Conservation (phyloP, 2,113 vertebrate species). For the Cynocephalus volans region DNA sequence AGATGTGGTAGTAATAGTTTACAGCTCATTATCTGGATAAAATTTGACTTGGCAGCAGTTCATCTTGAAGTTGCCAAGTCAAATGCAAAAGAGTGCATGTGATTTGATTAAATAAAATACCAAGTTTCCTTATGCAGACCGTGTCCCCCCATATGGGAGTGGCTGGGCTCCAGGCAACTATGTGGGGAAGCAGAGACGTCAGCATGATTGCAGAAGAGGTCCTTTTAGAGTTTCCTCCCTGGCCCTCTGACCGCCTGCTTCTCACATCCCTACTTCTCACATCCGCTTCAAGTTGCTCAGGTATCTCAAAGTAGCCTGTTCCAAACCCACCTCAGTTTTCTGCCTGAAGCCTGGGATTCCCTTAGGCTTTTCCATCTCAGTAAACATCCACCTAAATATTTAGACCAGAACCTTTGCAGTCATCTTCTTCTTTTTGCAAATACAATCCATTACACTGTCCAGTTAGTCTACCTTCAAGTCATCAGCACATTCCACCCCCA, state of each 20-base stretch:
- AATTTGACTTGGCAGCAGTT: slow-evolving; percentile 59
- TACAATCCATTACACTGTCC: not conserved
- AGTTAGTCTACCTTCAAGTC: not conserved
- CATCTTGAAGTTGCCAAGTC: slow-evolving; percentile 61
- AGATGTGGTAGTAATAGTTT: slow-evolving; percentile 59
- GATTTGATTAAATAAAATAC: slow-evolving; percentile 63
- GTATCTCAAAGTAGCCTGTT: not conserved
- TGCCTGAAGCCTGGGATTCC: not conserved
- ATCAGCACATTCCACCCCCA: not conserved
- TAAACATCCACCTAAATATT: not conserved
- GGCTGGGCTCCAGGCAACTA: not conserved
- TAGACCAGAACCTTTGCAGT: not conserved
- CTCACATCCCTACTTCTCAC: not conserved
- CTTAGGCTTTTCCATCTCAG: not conserved
- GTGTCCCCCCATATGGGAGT: not conserved
- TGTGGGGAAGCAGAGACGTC: not conserved
- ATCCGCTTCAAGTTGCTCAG: not conserved
- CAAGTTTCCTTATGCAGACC: slow-evolving; percentile 20
- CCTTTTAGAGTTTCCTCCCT: not conserved
- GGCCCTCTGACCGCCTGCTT: not conserved
- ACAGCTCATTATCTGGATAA: slow-evolving; percentile 61
- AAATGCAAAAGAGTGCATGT: slow-evolving; percentile 28
- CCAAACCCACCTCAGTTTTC: not conserved
- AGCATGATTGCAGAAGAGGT: not conserved
- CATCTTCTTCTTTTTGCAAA: slow-evolving; percentile 11